These are phyloP conservation scores for Bufo gargarizans DNA, from an alignment of 2,113 vertebrate genomes.

Conservation along the genomic window DNA sequence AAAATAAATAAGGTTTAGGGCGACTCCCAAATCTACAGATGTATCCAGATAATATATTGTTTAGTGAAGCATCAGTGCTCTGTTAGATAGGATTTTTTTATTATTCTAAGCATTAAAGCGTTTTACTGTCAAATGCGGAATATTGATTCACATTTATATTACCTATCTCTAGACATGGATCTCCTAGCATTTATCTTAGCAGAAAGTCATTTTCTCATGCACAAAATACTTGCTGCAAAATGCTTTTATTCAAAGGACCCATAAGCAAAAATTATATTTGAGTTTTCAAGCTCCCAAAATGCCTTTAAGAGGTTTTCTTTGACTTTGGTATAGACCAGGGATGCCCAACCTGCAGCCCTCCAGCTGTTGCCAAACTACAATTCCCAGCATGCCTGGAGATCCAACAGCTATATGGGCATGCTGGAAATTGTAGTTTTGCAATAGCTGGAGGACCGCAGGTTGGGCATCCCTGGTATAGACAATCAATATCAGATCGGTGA, in stretches of 20 bases:
- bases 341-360: too few species aligned
- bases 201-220: neutral
- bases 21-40: slow-evolving; percentile 33
- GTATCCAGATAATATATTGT: slow-evolving; percentile 39
- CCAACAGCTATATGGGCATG: too few species aligned
- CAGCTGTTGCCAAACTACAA: too few species aligned
- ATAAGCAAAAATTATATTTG: neutral
- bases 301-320: neutral
- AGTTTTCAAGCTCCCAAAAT: neutral
- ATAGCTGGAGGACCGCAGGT: too few species aligned
- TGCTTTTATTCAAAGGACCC: slow-evolving; percentile 6
- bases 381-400: too few species aligned
- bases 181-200: neutral
- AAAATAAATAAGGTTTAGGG: slow-evolving; percentile 51
- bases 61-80: slow-evolving; percentile 43
- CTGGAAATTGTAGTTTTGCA: too few species aligned
- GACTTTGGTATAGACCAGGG: too few species aligned
- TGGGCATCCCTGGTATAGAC: too few species aligned
- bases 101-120: neutral
- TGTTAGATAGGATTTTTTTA: slow-evolving; percentile 28
- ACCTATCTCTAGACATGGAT: slow-evolving; percentile 10
- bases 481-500: too few species aligned
- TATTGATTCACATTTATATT: slow-evolving; percentile 43
- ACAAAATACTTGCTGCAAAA: neutral
- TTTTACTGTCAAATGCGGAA: slow-evolving; percentile 26